Conservation (phyloP, 2,888 invertebrate species). For the Scaptomyza parva region DNA sequence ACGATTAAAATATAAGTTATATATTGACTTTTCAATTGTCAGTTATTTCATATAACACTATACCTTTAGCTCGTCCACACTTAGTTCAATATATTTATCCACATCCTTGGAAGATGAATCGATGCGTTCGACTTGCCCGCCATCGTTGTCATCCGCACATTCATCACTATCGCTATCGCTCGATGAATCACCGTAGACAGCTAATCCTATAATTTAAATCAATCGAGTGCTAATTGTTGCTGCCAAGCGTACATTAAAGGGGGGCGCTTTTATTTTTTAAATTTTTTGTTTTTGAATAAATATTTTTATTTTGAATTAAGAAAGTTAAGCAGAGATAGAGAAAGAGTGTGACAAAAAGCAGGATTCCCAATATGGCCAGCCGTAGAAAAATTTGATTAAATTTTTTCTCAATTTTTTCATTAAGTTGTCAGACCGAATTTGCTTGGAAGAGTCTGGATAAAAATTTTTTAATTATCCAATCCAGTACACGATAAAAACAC, state of each 20-base stretch:
- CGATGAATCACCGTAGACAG: slow-evolving; percentile 90
- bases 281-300: slow-evolving; percentile 8
- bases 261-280: slow-evolving; percentile 37
- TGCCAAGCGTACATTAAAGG: slow-evolving; percentile 44
- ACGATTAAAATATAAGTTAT: not conserved
- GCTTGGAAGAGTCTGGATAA: slow-evolving; percentile 1
- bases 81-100: slow-evolving; percentile 48
- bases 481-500: slow-evolving; percentile 23
- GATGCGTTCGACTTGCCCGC: slow-evolving; percentile 65
- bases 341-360: slow-evolving; percentile 1
- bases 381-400: slow-evolving; percentile 7
- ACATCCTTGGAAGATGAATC: slow-evolving; percentile 85
- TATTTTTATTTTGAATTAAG: slow-evolving; percentile 15
- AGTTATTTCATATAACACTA: not conserved
- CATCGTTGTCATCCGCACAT: slow-evolving; percentile 61
- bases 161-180: slow-evolving; percentile 88
- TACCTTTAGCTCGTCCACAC: slow-evolving; percentile 91
- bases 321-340: slow-evolving; percentile 29
- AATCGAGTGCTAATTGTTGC: slow-evolving; percentile 82
- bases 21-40: not conserved
- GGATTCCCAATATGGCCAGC: slow-evolving; percentile 4
- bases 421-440: slow-evolving; percentile 1
- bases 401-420: not conserved
- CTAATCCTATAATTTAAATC: slow-evolving; percentile 89
- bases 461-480: slow-evolving; percentile 25